Percentiles rank a stretch among this genome's conserved stretches.
phyloP scores from a whole-genome alignment of 2,888 invertebrate species.

The Hydrotaea diabolus region DNA sequence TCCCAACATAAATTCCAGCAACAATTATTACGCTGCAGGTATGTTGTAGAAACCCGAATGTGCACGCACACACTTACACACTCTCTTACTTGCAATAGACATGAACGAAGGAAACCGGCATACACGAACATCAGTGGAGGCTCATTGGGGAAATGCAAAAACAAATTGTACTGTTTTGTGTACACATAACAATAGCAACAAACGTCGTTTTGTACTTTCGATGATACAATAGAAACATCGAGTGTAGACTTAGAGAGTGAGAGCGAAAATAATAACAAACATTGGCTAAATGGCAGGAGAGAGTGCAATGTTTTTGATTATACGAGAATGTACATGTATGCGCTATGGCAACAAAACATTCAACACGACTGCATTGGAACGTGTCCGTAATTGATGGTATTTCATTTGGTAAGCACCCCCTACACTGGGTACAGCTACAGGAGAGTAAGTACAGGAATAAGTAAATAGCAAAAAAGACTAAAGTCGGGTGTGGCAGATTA shows the following conservation, averaged over 20 bases:
- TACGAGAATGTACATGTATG: not conserved
- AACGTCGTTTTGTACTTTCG: not conserved
- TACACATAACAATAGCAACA: conserved; percentile 22
- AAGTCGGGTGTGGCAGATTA: too few relatives aligned
- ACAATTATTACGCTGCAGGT: not conserved
- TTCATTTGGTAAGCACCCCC: not conserved
- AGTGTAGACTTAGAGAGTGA: not conserved
- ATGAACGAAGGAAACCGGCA: conserved; percentile 54
- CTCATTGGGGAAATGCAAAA: conserved; percentile 62
- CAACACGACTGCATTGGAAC: conserved; percentile 13
- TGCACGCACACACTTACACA: not conserved
- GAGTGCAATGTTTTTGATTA: not conserved
- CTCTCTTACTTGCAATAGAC: not conserved
- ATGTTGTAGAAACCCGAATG: conserved; percentile 5
- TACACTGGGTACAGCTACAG: too few relatives aligned
- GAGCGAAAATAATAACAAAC: not conserved
- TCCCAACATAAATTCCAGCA: conserved; percentile 7
- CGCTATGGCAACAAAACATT: not conserved
- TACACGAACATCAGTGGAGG: conserved; percentile 13
- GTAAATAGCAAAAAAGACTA: too few relatives aligned
- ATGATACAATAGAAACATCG: not conserved
- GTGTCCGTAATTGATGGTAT: not conserved
- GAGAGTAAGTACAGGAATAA: too few relatives aligned
- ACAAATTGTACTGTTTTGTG: conserved; percentile 19
- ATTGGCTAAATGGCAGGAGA: not conserved